These are phyloP conservation scores for Gerris lacustris DNA, from an alignment of 2,888 invertebrate species.

Conservation along the genomic window DNA sequence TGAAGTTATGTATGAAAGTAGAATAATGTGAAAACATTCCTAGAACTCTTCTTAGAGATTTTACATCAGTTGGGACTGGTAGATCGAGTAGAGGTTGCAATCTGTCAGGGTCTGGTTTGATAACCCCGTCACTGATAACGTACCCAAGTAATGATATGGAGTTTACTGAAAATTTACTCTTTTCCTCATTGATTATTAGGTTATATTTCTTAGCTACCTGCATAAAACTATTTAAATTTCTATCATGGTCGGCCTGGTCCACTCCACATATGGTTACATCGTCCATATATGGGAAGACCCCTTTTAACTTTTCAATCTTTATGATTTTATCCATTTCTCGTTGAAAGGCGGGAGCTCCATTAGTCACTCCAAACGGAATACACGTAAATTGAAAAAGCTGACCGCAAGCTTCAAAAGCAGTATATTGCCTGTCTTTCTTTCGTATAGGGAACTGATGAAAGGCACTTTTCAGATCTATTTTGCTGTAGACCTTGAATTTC, in stretches of 20 bases:
- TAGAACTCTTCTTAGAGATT: too few species aligned
- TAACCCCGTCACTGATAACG: conserved; percentile 8
- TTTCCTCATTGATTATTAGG: conserved; percentile 16
- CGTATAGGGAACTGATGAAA: conserved; percentile 11
- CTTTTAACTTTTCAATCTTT: conserved; percentile 17
- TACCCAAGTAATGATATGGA: conserved; percentile 6
- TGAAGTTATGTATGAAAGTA: too few species aligned
- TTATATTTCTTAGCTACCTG: conserved; percentile 14
- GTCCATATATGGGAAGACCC: conserved; percentile 19
- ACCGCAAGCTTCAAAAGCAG: conserved; percentile 10
- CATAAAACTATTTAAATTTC: conserved; percentile 16
- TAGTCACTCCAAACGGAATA: conserved; percentile 11
- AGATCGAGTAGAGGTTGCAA: too few species aligned
- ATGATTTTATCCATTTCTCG: conserved; percentile 8
- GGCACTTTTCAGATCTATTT: conserved; percentile 14
- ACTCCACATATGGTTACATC: conserved; percentile 20
- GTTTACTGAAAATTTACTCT: conserved; percentile 13
- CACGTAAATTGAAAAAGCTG: conserved; percentile 5
- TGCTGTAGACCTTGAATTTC: conserved; percentile 4
- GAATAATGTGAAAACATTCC: too few species aligned
- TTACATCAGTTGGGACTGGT: too few species aligned
- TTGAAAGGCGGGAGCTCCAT: conserved; percentile 11
- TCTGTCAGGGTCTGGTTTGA: too few species aligned
- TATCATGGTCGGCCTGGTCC: conserved; percentile 19
- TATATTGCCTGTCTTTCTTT: background rate